These are phyloP conservation scores for Ceratothoa steindachneri DNA, from an alignment of 2,888 invertebrate genomes.

Conservation along the genomic window DNA sequence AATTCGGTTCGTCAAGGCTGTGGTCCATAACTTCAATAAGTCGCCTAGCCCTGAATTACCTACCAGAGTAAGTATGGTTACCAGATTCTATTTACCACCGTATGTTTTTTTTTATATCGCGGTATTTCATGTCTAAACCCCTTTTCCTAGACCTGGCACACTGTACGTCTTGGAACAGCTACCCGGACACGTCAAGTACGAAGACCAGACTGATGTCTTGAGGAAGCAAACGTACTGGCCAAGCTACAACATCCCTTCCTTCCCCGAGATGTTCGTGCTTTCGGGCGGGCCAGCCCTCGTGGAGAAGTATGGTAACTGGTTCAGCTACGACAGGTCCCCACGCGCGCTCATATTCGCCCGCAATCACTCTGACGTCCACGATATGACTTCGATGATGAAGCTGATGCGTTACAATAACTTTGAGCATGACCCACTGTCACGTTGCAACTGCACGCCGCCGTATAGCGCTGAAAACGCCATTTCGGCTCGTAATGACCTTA, in stretches of 20 bases:
- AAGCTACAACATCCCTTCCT: conserved; percentile 67
- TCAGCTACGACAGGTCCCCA: conserved; percentile 63
- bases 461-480: conserved; percentile 70
- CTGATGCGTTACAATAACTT: conserved; percentile 68
- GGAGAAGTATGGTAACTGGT: conserved; percentile 59
- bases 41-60: too few species aligned
- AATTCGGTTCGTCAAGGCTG: too few species aligned
- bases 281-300: conserved; percentile 62
- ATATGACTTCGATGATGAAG: conserved; percentile 61
- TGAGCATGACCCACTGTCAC: conserved; percentile 63
- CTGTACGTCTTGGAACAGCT: conserved; percentile 76
- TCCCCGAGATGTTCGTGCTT: conserved; percentile 61
- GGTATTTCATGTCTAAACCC: too few species aligned
- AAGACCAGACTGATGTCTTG: conserved; percentile 66
- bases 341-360: conserved; percentile 63
- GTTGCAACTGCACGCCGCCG: conserved; percentile 66
- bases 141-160: conserved; percentile 53
- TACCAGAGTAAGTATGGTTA: too few species aligned
- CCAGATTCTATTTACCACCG: too few species aligned
- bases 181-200: conserved; percentile 62
- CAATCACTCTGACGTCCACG: conserved; percentile 59
- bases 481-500: conserved; percentile 67
- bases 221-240: conserved; percentile 66
- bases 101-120: too few species aligned
- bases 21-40: too few species aligned